Evolutionary conservation across 2,113 vertebrate species (phyloP).

Genomic region (Myodes glareolus): DNA sequence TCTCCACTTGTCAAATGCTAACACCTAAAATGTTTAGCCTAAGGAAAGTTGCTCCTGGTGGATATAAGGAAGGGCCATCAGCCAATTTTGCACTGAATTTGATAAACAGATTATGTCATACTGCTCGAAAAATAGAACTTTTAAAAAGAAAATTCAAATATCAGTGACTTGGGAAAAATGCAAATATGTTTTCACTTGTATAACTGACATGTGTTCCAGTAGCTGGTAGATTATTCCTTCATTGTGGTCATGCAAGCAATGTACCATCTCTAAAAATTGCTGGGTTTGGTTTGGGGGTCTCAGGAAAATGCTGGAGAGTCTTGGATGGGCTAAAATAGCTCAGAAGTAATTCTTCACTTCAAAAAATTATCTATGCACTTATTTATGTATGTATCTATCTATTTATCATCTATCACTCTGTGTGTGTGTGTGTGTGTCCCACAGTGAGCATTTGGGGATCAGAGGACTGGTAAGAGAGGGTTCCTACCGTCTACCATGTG

Average conservation of each 20-base stretch:
- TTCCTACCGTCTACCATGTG: background rate
- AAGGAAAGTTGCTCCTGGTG: background rate
- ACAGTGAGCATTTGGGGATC: background rate
- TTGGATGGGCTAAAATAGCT: background rate
- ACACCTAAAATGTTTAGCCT: background rate
- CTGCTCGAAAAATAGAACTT: background rate
- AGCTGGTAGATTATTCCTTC: background rate
- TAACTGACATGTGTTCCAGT: background rate
- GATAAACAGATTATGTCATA: background rate
- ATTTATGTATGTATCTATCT: background rate
- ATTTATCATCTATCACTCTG: background rate
- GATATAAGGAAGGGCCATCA: background rate
- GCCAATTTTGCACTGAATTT: background rate
- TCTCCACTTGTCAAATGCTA: background rate
- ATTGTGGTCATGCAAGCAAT: background rate
- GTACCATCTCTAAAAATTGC: background rate
- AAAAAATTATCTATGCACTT: background rate
- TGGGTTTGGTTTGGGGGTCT: background rate
- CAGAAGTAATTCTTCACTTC: background rate
- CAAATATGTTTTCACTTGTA: background rate
- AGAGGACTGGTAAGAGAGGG: background rate
- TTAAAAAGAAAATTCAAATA: conserved; percentile 6
- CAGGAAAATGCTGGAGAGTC: background rate
- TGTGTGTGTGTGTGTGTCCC: background rate
- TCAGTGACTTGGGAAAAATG: background rate